phyloP scores from a whole-genome alignment of 2,888 invertebrate species.

The Polyommatus icarus region DNA sequence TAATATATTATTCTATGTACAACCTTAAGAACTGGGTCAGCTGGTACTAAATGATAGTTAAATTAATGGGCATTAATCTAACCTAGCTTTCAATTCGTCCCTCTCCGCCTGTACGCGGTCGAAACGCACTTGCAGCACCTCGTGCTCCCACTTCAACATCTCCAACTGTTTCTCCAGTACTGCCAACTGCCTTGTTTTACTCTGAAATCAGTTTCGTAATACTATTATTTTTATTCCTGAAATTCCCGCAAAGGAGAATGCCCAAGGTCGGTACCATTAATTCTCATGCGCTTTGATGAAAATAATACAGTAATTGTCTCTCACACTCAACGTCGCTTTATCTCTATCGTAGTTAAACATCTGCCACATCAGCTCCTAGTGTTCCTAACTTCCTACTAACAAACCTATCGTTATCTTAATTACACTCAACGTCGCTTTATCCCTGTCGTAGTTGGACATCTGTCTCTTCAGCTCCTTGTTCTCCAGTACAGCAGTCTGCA shows the following conservation, averaged over 20 bases:
- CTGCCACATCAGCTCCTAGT: slow-evolving; percentile 85
- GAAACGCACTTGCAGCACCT: slow-evolving; percentile 87
- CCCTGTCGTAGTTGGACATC: slow-evolving; percentile 91
- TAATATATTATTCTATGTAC: too few species aligned
- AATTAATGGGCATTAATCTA: too few species aligned
- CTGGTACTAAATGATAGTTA: too few species aligned
- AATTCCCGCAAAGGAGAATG: too few species aligned
- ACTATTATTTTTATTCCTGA: too few species aligned
- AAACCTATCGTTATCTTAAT: slow-evolving; percentile 43
- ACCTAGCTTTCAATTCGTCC: slow-evolving; percentile 86
- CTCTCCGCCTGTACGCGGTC: slow-evolving; percentile 88
- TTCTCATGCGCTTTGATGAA: too few species aligned
- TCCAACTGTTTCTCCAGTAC: slow-evolving; percentile 79
- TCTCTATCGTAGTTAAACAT: slow-evolving; percentile 93
- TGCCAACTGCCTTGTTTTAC: slow-evolving; percentile 78
- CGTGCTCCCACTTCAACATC: slow-evolving; percentile 83
- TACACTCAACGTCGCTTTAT: slow-evolving; percentile 86
- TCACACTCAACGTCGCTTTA: slow-evolving; percentile 84
- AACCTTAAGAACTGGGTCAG: too few species aligned
- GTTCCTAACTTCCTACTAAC: too few species aligned
- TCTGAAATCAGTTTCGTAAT: too few species aligned
- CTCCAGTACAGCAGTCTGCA: slow-evolving; percentile 85
- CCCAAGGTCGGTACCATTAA: too few species aligned
- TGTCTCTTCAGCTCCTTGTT: slow-evolving; percentile 87
- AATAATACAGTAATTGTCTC: too few species aligned